Conservation (phyloP, 2,888 invertebrate species). For the Metalampra italica region DNA sequence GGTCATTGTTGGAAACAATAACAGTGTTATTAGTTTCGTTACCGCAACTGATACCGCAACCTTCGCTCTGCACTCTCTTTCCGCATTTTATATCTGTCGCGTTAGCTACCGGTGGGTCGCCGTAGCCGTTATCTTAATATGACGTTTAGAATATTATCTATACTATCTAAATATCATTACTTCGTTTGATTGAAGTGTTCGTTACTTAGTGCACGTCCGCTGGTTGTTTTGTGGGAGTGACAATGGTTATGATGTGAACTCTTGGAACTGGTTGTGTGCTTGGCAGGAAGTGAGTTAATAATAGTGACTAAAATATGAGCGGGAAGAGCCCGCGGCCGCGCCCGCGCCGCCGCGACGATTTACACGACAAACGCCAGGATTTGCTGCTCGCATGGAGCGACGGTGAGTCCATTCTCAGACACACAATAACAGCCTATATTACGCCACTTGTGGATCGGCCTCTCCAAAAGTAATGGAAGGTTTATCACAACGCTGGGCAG, state of each 20-base stretch:
- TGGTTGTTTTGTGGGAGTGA: conserved; percentile 29
- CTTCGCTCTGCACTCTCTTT: neutral
- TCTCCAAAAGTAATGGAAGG: too few relatives aligned
- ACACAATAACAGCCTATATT: neutral
- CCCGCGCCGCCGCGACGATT: conserved; percentile 60
- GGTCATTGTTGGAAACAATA: neutral
- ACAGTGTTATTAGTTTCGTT: neutral
- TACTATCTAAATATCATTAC: conserved; percentile 54
- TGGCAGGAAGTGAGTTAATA: neutral
- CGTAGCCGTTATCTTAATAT: conserved; percentile 53
- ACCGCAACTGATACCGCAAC: neutral
- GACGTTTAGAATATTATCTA: conserved; percentile 59
- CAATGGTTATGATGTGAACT: conserved; percentile 41
- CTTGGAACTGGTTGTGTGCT: conserved; percentile 13
- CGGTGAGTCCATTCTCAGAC: conserved; percentile 47
- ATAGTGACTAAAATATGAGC: conserved; percentile 42
- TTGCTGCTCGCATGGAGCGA: conserved; percentile 64
- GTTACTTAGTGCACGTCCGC: conserved; percentile 62
- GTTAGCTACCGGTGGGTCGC: conserved; percentile 17
- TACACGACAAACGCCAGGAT: conserved; percentile 60
- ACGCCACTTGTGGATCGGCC: too few relatives aligned
- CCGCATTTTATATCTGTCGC: neutral
- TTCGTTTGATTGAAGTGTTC: conserved; percentile 43
- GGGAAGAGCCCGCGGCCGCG: conserved; percentile 52
- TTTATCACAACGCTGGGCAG: too few relatives aligned